These are phyloP conservation scores for Acanthococcus lagerstroemiae DNA, from an alignment of 2,888 invertebrate genomes.

Conservation along the genomic window DNA sequence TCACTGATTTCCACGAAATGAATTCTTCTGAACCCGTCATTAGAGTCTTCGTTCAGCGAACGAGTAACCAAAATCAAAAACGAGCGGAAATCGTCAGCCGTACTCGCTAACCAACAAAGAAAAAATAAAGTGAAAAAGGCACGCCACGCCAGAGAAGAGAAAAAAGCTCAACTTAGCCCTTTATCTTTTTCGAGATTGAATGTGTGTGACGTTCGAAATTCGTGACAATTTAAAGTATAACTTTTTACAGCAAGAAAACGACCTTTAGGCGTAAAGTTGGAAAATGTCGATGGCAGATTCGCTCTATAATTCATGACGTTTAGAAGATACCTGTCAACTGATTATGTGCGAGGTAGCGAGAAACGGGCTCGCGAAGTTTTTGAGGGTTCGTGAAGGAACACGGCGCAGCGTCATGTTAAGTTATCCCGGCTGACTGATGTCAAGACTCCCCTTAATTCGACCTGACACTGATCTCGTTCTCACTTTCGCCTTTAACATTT, in stretches of 20 bases:
- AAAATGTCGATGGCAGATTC: slow-evolving; percentile 27
- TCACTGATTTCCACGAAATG: too few species aligned
- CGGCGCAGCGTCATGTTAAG: slow-evolving; percentile 25
- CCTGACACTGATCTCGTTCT: slow-evolving; percentile 27
- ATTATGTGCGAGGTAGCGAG: slow-evolving; percentile 23
- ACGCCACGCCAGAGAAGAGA: too few species aligned
- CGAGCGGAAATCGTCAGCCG: too few species aligned
- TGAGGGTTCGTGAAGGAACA: slow-evolving; percentile 12
- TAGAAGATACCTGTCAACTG: slow-evolving; percentile 30
- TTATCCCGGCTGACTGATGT: slow-evolving; percentile 25
- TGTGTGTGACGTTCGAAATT: slow-evolving; percentile 26
- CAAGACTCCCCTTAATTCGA: slow-evolving; percentile 28
- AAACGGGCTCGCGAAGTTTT: slow-evolving; percentile 6
- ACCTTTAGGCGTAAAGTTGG: slow-evolving; percentile 27
- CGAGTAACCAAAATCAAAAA: too few species aligned
- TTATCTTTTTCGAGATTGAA: too few species aligned
- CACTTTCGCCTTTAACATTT: slow-evolving; percentile 28
- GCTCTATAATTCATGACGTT: slow-evolving; percentile 27
- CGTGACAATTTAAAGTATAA: slow-evolving; percentile 28
- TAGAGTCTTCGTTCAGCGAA: too few species aligned
- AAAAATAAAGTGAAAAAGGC: too few species aligned
- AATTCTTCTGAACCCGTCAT: too few species aligned
- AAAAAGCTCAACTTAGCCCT: too few species aligned
- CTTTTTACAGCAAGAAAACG: slow-evolving; percentile 27
- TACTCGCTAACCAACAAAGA: too few species aligned